Conservation (phyloP, 1,140 invertebrate genomes). For the Panulirus ornatus region DNA sequence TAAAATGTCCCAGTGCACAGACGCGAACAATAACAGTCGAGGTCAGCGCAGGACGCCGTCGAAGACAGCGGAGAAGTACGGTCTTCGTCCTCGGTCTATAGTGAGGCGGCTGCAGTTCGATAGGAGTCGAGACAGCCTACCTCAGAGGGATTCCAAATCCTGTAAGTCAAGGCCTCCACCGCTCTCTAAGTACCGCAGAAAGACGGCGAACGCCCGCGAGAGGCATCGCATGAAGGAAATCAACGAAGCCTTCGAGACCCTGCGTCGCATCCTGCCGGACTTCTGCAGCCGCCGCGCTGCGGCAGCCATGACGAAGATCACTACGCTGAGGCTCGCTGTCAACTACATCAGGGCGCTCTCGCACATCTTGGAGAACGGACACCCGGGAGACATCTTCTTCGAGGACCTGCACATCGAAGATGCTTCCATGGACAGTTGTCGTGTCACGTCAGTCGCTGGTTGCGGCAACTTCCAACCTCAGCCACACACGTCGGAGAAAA, state of each 20-base stretch:
- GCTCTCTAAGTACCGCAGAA: constrained; percentile 86
- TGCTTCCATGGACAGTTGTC: background rate
- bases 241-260: constrained; percentile 87
- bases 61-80: constrained; percentile 78
- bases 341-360: constrained; percentile 63
- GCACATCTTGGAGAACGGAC: constrained; percentile 54
- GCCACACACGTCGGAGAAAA: background rate
- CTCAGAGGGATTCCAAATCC: background rate
- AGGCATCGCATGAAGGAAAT: constrained; percentile 91
- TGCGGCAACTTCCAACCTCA: background rate
- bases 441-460: background rate
- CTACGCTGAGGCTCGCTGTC: constrained; percentile 54
- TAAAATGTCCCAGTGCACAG: background rate
- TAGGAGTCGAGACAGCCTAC: background rate
- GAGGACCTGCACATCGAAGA: constrained; percentile 7
- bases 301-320: constrained; percentile 65
- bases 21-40: constrained; percentile 2
- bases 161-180: constrained; percentile 52
- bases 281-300: constrained; percentile 23
- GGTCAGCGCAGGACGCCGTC: background rate
- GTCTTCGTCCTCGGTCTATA: constrained; percentile 80
- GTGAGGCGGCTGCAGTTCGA: constrained; percentile 80
- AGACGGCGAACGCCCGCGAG: constrained; percentile 92
- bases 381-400: constrained; percentile 38
- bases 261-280: constrained; percentile 45